Conservation (phyloP, 2,113 vertebrate genomes). For the Laticauda colubrina region DNA sequence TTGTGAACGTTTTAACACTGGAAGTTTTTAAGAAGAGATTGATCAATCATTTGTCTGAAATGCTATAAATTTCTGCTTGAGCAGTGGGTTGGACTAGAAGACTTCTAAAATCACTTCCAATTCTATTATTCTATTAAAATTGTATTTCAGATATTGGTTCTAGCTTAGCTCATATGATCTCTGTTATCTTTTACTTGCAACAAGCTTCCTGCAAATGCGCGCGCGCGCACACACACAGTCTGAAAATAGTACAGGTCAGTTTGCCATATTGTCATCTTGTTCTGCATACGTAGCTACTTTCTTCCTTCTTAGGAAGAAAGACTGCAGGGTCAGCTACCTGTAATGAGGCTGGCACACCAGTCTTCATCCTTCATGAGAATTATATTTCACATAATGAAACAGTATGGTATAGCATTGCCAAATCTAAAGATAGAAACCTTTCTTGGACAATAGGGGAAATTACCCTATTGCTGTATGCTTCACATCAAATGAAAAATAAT, state of each 20-base stretch:
- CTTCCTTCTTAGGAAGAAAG: background rate
- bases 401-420: background rate
- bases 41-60: too few species aligned
- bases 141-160: background rate
- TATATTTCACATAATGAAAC: background rate
- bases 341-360: background rate
- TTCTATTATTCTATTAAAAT: too few species aligned
- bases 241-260: background rate
- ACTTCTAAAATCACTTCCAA: too few species aligned
- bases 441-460: background rate
- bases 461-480: background rate
- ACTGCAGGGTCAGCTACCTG: background rate
- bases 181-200: background rate
- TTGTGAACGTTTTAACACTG: too few species aligned
- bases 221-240: background rate
- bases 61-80: too few species aligned
- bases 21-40: too few species aligned
- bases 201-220: background rate
- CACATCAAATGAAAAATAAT: background rate
- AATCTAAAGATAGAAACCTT: background rate
- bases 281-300: background rate
- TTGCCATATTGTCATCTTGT: background rate
- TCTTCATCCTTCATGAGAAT: background rate
- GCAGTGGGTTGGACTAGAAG: too few species aligned
- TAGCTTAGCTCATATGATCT: background rate